Evolutionary conservation across 2,797 vertebrate genomes (phyloP).

Genomic region (Anolis apletophallus): DNA sequence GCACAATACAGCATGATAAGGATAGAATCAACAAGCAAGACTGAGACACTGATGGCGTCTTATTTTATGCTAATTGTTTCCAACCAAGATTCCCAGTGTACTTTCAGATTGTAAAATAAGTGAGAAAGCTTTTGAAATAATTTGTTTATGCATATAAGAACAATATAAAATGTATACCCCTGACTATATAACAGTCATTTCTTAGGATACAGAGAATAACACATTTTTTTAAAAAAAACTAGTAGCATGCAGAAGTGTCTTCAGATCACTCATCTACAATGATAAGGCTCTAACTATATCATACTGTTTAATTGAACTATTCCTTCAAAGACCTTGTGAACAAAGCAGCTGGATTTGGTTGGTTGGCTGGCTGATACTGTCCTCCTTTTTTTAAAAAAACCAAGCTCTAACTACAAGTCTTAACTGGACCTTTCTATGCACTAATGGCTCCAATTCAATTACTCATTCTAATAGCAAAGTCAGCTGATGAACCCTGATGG

Average conservation of each 20-base stretch:
- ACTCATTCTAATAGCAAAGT: neutral
- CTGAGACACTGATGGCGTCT: no score
- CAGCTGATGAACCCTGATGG: neutral
- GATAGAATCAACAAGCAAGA: no score
- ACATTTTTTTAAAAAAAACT: neutral
- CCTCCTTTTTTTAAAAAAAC: no score
- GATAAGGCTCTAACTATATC: neutral
- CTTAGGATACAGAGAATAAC: no score
- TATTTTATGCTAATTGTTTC: neutral
- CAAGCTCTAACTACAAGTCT: neutral
- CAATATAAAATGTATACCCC: neutral
- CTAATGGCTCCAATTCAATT: neutral
- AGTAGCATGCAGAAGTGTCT: neutral
- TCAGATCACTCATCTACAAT: neutral
- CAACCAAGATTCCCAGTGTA: neutral
- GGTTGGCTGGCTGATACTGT: neutral
- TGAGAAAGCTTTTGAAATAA: no score
- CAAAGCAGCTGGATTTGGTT: no score
- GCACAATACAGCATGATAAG: no score
- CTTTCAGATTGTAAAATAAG: neutral
- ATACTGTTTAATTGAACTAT: neutral
- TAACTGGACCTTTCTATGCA: neutral
- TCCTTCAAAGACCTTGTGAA: neutral
- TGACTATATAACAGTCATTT: neutral
- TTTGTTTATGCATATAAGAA: no score